phyloP scores from a whole-genome alignment of 2,888 invertebrate species.

The Cantharis rustica region DNA sequence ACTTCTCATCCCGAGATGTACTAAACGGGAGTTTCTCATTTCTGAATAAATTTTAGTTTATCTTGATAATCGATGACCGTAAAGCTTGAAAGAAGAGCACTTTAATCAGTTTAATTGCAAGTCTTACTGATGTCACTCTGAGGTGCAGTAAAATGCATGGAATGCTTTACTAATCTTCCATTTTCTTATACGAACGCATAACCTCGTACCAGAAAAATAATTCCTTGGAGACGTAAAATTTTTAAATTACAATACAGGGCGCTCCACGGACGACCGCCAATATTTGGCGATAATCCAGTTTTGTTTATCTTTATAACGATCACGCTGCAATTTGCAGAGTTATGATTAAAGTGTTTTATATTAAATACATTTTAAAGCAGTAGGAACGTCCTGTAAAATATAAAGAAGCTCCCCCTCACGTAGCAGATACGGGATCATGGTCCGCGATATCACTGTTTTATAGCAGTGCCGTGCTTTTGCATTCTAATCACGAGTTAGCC shows the following conservation, averaged over 20 bases:
- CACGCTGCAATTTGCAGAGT: constrained; percentile 1
- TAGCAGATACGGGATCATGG: constrained; percentile 29
- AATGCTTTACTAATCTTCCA: constrained; percentile 1
- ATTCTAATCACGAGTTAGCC: constrained; percentile 36
- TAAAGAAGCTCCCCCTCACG: constrained; percentile 23
- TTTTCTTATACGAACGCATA: neutral
- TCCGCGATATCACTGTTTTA: constrained; percentile 35
- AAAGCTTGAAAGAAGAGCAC: constrained; percentile 18
- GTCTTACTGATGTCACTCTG: constrained; percentile 15
- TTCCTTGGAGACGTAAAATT: neutral
- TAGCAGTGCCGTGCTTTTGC: constrained; percentile 36
- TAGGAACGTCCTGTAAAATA: constrained; percentile 3
- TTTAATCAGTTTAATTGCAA: constrained; percentile 28
- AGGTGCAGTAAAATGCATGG: constrained; percentile 25
- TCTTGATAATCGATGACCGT: constrained; percentile 8
- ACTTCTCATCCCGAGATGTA: neutral
- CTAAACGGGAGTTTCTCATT: neutral
- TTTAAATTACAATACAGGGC: neutral
- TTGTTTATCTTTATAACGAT: neutral
- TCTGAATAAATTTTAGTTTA: constrained; percentile 1
- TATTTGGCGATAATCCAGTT: neutral
- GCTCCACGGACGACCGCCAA: neutral
- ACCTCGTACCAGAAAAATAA: neutral
- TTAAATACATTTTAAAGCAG: neutral
- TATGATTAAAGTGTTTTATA: neutral